A percentile compares a stretch with the other conserved stretches of the same genome.
These are phyloP conservation scores for Periplaneta americana DNA, from an alignment of 1,140 invertebrate species.

Conservation along the genomic window DNA sequence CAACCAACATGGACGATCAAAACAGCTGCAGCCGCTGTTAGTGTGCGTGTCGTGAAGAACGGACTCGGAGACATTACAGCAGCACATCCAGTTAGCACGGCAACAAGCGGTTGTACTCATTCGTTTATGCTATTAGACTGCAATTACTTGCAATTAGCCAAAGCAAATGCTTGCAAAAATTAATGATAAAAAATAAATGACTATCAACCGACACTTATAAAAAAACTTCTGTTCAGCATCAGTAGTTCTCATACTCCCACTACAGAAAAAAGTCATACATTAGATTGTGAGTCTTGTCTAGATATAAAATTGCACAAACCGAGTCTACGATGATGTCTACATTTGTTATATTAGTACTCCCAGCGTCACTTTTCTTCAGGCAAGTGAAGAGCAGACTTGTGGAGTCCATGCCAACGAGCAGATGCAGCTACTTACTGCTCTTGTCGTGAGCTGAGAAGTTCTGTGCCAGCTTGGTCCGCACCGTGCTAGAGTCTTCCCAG, in stretches of 20 bases:
- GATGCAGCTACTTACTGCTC: slow-evolving; percentile 11
- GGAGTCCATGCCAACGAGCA: not conserved
- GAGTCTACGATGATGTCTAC: not conserved
- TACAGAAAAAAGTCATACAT: not conserved
- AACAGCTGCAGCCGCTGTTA: too few species aligned
- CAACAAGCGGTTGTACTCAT: not conserved
- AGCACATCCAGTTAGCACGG: not conserved
- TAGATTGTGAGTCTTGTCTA: not conserved
- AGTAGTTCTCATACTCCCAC: not conserved
- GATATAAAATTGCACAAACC: not conserved
- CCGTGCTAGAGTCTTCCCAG: slow-evolving; percentile 17
- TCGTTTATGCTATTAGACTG: too few species aligned
- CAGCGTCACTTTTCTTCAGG: not conserved
- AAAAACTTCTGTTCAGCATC: not conserved
- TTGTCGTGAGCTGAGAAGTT: not conserved
- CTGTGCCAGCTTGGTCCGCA: slow-evolving; percentile 6
- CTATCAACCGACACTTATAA: not conserved
- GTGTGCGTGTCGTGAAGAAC: not conserved
- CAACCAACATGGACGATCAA: not conserved
- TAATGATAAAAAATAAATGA: not conserved
- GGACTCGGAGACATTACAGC: not conserved
- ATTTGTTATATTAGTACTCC: not conserved
- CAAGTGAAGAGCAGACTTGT: not conserved
- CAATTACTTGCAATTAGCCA: not conserved
- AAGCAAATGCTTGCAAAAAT: not conserved